Conservation (phyloP, 2,888 invertebrate species). For the Erynnis tages region DNA sequence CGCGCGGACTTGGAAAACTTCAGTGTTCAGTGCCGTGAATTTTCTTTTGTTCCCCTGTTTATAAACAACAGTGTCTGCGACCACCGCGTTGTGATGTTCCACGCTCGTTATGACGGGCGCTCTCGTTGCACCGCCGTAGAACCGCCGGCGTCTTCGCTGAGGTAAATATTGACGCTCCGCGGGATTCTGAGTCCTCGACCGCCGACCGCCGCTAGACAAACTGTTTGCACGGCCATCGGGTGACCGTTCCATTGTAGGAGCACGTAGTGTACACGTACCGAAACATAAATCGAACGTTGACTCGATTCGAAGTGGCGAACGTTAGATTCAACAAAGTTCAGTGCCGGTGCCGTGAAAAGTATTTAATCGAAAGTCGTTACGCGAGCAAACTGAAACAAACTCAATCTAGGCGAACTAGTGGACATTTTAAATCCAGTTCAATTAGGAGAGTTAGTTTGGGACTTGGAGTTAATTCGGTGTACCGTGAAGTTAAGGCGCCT, state of each 20-base stretch:
- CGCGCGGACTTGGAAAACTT: constrained; percentile 27
- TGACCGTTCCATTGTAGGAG: constrained; percentile 16
- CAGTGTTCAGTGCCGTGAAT: constrained; percentile 29
- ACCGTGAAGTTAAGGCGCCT: background rate
- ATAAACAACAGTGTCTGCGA: constrained; percentile 22
- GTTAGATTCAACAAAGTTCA: background rate
- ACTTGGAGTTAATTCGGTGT: background rate
- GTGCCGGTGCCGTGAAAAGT: background rate
- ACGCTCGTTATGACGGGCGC: constrained; percentile 41
- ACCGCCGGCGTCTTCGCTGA: constrained; percentile 55
- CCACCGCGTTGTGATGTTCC: constrained; percentile 13
- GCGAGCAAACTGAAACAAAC: background rate
- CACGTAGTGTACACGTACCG: background rate
- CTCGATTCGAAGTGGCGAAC: background rate
- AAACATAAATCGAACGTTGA: constrained; percentile 1
- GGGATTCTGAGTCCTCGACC: constrained; percentile 37
- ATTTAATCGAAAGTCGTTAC: background rate
- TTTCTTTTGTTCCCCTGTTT: constrained; percentile 15
- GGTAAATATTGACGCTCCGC: constrained; percentile 68
- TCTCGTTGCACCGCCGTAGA: constrained; percentile 34
- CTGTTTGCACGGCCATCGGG: constrained; percentile 37
- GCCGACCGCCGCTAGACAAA: constrained; percentile 31
- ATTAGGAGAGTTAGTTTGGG: background rate
- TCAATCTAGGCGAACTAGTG: background rate
- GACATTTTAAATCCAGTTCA: background rate